Conservation (phyloP, 2,797 vertebrate species). For the Ciconia nigra region DNA sequence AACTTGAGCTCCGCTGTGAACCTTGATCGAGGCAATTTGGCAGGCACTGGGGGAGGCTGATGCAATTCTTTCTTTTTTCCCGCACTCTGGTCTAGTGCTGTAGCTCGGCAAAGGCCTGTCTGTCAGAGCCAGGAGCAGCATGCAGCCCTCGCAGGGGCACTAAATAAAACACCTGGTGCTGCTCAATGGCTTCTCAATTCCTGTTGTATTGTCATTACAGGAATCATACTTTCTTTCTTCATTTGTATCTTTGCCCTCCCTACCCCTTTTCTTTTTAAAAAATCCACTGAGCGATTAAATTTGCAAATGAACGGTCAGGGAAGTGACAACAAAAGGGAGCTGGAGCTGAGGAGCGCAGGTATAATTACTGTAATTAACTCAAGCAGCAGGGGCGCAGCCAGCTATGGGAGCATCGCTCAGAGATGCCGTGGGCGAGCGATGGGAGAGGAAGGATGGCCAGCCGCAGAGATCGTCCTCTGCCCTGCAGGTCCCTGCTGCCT, state of each 20-base stretch:
- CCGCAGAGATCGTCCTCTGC: background rate
- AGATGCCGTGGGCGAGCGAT: background rate
- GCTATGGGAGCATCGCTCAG: background rate
- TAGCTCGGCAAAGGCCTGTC: background rate
- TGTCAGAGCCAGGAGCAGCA: background rate
- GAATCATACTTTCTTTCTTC: conserved; percentile 24
- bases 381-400: conserved; percentile 77
- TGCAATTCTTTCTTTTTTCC: background rate
- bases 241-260: conserved; percentile 53
- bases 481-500: rapidly evolving
- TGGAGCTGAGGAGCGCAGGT: conserved; percentile 73
- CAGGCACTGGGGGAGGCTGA: background rate
- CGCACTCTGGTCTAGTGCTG: background rate
- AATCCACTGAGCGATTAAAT: conserved; percentile 72
- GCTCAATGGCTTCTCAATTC: background rate
- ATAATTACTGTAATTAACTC: conserved; percentile 89
- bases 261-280: conserved; percentile 48
- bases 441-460: background rate
- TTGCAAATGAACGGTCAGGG: conserved; percentile 81
- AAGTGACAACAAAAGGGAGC: conserved; percentile 77
- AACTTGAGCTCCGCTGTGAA: background rate
- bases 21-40: background rate
- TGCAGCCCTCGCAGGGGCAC: background rate
- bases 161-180: background rate
- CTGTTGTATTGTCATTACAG: background rate